Base-by-base conservation (phyloP, 2,888 invertebrate species). In the Lepidocyrtoides sp. region DNA sequence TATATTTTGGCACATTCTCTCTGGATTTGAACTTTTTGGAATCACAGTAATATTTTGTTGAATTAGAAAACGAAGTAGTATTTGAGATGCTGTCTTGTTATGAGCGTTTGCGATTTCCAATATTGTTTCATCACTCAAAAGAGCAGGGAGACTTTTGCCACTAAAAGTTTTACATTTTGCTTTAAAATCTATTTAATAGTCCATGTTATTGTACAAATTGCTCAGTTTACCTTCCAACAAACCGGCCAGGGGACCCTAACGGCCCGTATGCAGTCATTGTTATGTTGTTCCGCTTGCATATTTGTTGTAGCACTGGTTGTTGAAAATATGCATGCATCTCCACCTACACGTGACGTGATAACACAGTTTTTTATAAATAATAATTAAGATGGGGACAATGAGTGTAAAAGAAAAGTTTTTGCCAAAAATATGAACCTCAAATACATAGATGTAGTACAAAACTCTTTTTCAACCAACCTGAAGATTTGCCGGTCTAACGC, bases 261-360 rank as follows among this genome's bases (percentile, higher is more conserved):
- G 98, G 97, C 0, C 98, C 97, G 95, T 98, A 98, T 0, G 98
- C 98, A 0, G 97, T 97, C 0, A 98, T 95, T 0, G 96, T 96
- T 72, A 98, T 97, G 17, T 96, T 96, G 69, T 97, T 95, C 60
- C 96, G 95, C 83, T 96, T 96, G 94, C 97, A 97, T 91, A 96
- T 96, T 0, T 96, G 95, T 2, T 94, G 90, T 90, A 98, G 95
- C 20, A 96, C 96, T 26, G 96, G 95, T 95, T 98, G 97, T 95
- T 98, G 98, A 94, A 97, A 97, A 94, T 98, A 97, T 17, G 97
- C 96, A 94, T 98, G 98, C 32, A 97, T 95, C 95, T 98, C 98
- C 83, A 98, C 96, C 96, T 97, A 96, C n/a, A n/a, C n/a, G n/a
- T n/a, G n/a, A n/a, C n/a, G n/a, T n/a, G n/a, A n/a, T 5, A 1